Conservation (phyloP, 2,888 invertebrate species). For the Priocnemis perturbator region DNA sequence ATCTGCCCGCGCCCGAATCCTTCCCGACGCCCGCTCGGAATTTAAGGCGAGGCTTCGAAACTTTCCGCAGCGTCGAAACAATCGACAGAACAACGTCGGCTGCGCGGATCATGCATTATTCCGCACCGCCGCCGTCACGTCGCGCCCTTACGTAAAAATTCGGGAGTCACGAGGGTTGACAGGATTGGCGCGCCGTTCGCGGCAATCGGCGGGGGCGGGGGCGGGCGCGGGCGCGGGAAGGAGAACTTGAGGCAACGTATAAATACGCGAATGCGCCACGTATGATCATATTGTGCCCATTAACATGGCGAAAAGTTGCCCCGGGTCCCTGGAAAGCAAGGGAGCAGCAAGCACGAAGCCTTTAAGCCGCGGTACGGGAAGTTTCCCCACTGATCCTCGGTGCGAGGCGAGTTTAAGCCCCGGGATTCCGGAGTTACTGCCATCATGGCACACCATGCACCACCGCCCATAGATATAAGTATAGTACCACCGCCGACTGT, state of each 20-base stretch:
- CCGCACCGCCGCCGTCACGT: no score
- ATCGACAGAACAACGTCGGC: no score
- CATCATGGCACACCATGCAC: slow-evolving; percentile 72
- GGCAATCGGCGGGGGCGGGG: no score
- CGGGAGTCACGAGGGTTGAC: no score
- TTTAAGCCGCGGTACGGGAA: slow-evolving; percentile 74
- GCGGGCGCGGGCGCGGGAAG: neutral
- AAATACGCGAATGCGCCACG: slow-evolving; percentile 55
- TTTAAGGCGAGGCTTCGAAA: no score
- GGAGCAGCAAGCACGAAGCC: slow-evolving; percentile 74
- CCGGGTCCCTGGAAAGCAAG: slow-evolving; percentile 62
- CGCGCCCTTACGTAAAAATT: no score
- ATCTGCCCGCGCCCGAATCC: no score
- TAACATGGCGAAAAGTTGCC: slow-evolving; percentile 73
- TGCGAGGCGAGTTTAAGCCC: slow-evolving; percentile 70
- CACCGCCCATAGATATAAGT: slow-evolving; percentile 65
- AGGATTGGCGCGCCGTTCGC: no score
- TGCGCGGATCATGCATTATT: no score
- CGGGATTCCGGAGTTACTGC: slow-evolving; percentile 75
- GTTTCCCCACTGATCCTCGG: slow-evolving; percentile 75
- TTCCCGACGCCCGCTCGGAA: no score
- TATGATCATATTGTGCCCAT: slow-evolving; percentile 72
- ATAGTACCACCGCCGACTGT: slow-evolving; percentile 56
- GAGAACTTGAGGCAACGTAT: slow-evolving; percentile 23
- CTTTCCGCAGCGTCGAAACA: no score